Evolutionary conservation across 2,797 vertebrate genomes (phyloP).

Genomic region (Scleropages formosus): DNA sequence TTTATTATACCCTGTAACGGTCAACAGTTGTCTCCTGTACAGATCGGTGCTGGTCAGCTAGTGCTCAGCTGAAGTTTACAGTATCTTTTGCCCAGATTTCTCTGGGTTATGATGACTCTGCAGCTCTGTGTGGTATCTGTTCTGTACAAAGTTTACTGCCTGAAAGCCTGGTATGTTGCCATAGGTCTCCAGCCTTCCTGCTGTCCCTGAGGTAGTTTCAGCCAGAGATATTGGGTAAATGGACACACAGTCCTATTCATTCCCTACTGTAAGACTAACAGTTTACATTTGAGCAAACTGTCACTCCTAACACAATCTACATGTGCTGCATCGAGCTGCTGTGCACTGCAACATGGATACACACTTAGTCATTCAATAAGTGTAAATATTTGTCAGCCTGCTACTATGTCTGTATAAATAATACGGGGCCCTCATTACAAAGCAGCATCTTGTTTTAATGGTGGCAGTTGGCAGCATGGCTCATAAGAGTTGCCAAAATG

Average conservation of each 20-base stretch:
- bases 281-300: neutral
- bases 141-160: neutral
- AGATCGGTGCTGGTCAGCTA: too few relatives aligned
- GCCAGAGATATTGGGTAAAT: neutral
- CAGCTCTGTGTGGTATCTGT: neutral
- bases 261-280: neutral
- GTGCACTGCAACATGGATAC: neutral
- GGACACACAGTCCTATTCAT: neutral
- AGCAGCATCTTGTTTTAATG: neutral
- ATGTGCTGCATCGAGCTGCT: neutral
- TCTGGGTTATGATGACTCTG: neutral
- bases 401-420: neutral
- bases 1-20: neutral
- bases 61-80: neutral
- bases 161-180: neutral
- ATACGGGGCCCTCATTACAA: neutral
- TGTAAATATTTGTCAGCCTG: neutral
- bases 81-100: neutral
- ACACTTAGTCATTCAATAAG: neutral
- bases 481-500: conserved; percentile 4
- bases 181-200: neutral
- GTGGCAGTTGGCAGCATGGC: neutral
- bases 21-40: too few relatives aligned
- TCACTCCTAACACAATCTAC: too few relatives aligned
- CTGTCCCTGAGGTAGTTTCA: neutral